Conservation (phyloP, 2,113 vertebrate species). For the Sula dactylatra region DNA sequence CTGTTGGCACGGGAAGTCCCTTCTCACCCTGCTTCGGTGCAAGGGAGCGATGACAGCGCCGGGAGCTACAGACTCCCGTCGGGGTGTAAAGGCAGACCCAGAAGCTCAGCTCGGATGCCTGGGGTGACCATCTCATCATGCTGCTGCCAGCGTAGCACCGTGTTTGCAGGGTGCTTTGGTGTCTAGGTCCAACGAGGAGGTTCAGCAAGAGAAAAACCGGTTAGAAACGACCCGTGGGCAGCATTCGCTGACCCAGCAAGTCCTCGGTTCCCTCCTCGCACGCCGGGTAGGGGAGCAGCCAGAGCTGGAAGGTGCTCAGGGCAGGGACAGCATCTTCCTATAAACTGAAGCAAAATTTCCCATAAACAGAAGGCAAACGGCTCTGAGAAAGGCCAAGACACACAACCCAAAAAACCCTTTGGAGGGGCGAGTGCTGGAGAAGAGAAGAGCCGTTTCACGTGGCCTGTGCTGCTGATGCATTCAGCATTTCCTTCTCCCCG, state of each 20-base stretch:
- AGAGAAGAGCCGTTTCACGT: neutral
- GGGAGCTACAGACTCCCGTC: neutral
- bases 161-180: neutral
- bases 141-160: neutral
- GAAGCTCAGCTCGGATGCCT: neutral
- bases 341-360: neutral
- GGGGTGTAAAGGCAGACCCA: neutral
- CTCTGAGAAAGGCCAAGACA: neutral
- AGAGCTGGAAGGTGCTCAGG: neutral
- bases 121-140: neutral
- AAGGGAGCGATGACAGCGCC: fast-evolving
- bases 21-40: neutral
- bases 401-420: neutral
- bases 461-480: neutral
- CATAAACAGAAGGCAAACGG: neutral
- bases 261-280: neutral
- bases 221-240: neutral
- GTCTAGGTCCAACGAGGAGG: neutral
- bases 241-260: neutral
- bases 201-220: neutral
- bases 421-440: neutral
- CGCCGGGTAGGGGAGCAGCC: neutral
- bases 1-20: neutral
- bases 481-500: neutral
- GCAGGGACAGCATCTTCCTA: neutral